Percentiles rank a stretch among this genome's conserved stretches.
These are phyloP conservation scores for Meda fulgida DNA, from an alignment of 2,797 vertebrate genomes.

Conservation along the genomic window DNA sequence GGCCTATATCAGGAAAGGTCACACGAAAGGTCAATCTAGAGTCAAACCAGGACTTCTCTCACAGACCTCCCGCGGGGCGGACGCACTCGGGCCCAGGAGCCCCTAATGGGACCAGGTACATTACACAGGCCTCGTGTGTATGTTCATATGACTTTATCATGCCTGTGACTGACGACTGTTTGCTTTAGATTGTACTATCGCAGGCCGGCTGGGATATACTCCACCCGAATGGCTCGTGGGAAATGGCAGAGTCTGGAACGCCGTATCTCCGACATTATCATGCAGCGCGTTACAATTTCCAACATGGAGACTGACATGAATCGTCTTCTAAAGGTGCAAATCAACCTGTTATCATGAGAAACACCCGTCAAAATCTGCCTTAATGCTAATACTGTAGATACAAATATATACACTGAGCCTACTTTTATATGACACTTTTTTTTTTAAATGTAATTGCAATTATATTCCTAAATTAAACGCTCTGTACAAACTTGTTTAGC, in stretches of 20 bases:
- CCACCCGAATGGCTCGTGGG: conserved; percentile 86
- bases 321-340: conserved; percentile 88
- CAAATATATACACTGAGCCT: neutral
- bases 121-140: neutral
- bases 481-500: neutral
- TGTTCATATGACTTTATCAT: neutral
- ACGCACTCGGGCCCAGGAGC: conserved; percentile 77
- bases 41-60: conserved; percentile 77
- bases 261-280: conserved; percentile 91
- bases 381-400: neutral
- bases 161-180: neutral
- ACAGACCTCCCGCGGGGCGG: conserved; percentile 84
- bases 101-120: conserved; percentile 85
- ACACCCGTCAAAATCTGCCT: neutral
- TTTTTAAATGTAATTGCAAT: neutral
- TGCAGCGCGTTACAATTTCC: conserved; percentile 98
- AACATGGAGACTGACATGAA: conserved; percentile 99
- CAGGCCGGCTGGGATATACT: conserved; percentile 83
- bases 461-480: neutral
- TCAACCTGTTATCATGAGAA: neutral
- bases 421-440: neutral
- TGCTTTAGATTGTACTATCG: conserved; percentile 83
- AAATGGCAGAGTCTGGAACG: conserved; percentile 95
- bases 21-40: conserved; percentile 85
- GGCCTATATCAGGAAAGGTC: conserved; percentile 91